Evolutionary conservation across 2,113 vertebrate genomes (phyloP), one percentile per base, ranked within the genome.

Genomic region (Dendropsophus ebraccatus): DNA sequence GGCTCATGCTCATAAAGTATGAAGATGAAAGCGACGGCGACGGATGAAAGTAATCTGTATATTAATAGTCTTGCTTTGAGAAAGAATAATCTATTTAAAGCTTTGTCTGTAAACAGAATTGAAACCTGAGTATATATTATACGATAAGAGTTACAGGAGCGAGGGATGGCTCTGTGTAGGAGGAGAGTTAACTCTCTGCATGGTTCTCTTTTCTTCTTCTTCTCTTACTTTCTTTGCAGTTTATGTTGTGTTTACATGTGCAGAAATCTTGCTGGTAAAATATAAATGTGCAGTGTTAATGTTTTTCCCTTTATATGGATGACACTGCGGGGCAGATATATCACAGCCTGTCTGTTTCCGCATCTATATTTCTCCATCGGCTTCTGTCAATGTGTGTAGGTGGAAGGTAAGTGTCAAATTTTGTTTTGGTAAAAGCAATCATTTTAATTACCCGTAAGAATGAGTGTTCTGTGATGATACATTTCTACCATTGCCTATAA

Each of bases 391-490:
- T 69, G 35, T 82, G 60, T 69, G 80, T 50, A 35, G 37, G 37
- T 82, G 80, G 3, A 49, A 25, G 65, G 37, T 82, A 37, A 30
- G 60, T 82, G 37, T 82, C 60, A 65, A 65, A 81, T 81, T 45
- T 62, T 65, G 58, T 65, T 81, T 82, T 67, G 80, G 37, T 49
- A 49, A 81, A 28, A 30, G 16, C 5, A 35, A 69, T 25, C 54
- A 65, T n/a, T 81, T 23, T 45, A 81, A 81, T 67, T 81, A 47
- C 37, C 12, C 79, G 32, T 41, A 81, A 17, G 54, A 82, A 70
- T 52, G 81, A 70, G 47, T 81, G 58, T 19, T 52, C 32, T 25
- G 58, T 69, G 28, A 50, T 25, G 65, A 32, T 50, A 49, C 45
- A 23, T 67, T 69, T 19, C 47, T 70, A 35, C 47, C 58, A 52